Evolutionary conservation across 2,888 invertebrate genomes (phyloP).

Genomic region (Pseudococcus longispinus): DNA sequence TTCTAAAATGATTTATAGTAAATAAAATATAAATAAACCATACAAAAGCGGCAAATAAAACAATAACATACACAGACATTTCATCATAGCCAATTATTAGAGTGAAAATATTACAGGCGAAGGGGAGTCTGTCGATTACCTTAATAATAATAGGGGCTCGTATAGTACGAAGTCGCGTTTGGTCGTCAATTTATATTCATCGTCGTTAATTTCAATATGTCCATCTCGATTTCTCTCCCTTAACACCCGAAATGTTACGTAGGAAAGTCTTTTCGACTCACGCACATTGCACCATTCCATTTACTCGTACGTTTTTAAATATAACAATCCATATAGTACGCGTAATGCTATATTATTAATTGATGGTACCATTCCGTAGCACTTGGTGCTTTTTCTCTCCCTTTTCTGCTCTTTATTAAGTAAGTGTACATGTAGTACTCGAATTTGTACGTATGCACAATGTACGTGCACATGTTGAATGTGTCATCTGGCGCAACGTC

Average conservation of each 20-base stretch:
- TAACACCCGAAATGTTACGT: not conserved
- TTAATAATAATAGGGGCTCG: conserved; percentile 54
- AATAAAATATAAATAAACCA: too few relatives aligned
- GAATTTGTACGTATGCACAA: too few relatives aligned
- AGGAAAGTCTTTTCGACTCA: not conserved
- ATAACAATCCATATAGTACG: conserved; percentile 49
- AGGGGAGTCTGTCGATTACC: conserved; percentile 36
- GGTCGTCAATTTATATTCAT: conserved; percentile 52
- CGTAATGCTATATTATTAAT: conserved; percentile 38
- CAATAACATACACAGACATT: conserved; percentile 39
- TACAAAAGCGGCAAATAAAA: too few relatives aligned
- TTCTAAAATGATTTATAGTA: too few relatives aligned
- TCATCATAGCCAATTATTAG: conserved; percentile 50
- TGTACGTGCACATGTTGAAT: conserved; percentile 43
- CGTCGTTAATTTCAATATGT: conserved; percentile 54
- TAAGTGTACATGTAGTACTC: not conserved
- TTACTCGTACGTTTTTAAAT: not conserved
- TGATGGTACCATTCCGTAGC: not conserved
- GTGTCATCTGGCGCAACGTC: conserved; percentile 50
- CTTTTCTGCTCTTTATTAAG: not conserved
- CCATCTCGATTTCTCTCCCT: conserved; percentile 46
- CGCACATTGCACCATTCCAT: not conserved
- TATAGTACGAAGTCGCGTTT: not conserved
- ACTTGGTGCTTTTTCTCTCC: not conserved
- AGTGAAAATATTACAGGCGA: not conserved